These are phyloP conservation scores for Watsonalla cultraria DNA, from an alignment of 2,888 invertebrate species.

Conservation along the genomic window DNA sequence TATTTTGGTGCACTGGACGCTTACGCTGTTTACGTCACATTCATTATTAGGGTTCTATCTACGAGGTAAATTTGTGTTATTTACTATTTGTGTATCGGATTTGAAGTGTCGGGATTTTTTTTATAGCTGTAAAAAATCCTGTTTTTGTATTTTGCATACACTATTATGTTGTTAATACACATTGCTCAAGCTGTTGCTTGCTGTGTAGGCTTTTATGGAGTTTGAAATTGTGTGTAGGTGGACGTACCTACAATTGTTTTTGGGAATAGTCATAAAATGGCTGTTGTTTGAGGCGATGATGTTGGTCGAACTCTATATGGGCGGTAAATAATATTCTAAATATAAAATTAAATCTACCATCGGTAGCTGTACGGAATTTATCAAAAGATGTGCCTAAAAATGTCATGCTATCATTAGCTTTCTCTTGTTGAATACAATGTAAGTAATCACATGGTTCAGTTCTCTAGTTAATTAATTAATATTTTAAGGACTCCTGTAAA, in stretches of 20 bases:
- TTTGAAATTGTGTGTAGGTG: conserved; percentile 38
- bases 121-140: conserved; percentile 33
- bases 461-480: no score
- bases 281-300: conserved; percentile 7
- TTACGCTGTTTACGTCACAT: conserved; percentile 16
- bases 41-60: conserved; percentile 4
- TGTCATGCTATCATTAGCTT: no score
- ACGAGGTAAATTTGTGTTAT: conserved; percentile 28
- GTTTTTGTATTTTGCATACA: conserved; percentile 18
- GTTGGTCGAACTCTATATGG: conserved; percentile 5
- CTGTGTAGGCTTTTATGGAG: conserved; percentile 26
- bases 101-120: conserved; percentile 14
- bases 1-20: conserved; percentile 24
- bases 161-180: not conserved
- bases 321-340: conserved; percentile 10
- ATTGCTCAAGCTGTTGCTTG: conserved; percentile 5
- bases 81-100: conserved; percentile 18
- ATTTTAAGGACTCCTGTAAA: no score
- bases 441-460: no score
- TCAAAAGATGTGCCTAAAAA: conserved; percentile 15
- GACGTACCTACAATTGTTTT: conserved; percentile 16
- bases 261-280: conserved; percentile 16
- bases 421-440: no score
- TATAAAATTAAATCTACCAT: conserved; percentile 17
- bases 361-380: conserved; percentile 32